Conservation (phyloP, 2,888 invertebrate species). For the Philereme transversata region DNA sequence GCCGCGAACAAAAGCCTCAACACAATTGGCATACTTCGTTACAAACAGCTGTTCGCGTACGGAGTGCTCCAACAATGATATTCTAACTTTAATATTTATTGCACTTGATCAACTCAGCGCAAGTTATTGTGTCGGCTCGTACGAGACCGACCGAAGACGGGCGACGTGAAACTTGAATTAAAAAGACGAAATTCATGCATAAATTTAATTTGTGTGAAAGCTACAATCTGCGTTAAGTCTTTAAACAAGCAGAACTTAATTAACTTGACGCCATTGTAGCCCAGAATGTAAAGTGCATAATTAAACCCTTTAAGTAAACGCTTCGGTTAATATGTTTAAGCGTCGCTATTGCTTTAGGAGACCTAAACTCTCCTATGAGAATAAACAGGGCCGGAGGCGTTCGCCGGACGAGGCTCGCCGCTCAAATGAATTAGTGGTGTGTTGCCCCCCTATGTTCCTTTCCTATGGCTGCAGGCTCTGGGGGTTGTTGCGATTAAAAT, state of each 20-base stretch:
- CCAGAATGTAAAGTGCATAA: slow-evolving; percentile 75
- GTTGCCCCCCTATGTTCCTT: slow-evolving; percentile 40
- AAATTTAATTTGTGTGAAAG: slow-evolving; percentile 63
- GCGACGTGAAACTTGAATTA: slow-evolving; percentile 56
- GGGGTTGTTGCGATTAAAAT: slow-evolving; percentile 79
- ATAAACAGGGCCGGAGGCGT: slow-evolving; percentile 71
- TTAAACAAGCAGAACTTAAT: slow-evolving; percentile 78
- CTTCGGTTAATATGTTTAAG: slow-evolving; percentile 80
- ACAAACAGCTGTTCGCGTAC: slow-evolving; percentile 66
- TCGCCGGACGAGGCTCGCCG: slow-evolving; percentile 63
- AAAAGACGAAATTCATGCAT: slow-evolving; percentile 68
- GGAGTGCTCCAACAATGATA: slow-evolving; percentile 76
- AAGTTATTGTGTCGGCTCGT: slow-evolving; percentile 55
- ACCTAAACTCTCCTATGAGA: slow-evolving; percentile 82
- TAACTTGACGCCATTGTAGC: slow-evolving; percentile 77
- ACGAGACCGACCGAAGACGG: slow-evolving; percentile 36
- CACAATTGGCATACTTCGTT: slow-evolving; percentile 77
- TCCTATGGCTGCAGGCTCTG: slow-evolving; percentile 43
- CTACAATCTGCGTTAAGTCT: slow-evolving; percentile 68
- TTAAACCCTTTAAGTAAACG: slow-evolving; percentile 80
- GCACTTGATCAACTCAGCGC: slow-evolving; percentile 73
- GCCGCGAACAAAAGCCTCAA: slow-evolving; percentile 70
- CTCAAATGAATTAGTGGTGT: slow-evolving; percentile 79
- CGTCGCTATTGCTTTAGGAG: slow-evolving; percentile 79
- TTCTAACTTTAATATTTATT: slow-evolving; percentile 82